Evolutionary conservation across 2,113 vertebrate species (phyloP), one percentile per base, ranked within the genome.

Genomic region (Azemiops feae): DNA sequence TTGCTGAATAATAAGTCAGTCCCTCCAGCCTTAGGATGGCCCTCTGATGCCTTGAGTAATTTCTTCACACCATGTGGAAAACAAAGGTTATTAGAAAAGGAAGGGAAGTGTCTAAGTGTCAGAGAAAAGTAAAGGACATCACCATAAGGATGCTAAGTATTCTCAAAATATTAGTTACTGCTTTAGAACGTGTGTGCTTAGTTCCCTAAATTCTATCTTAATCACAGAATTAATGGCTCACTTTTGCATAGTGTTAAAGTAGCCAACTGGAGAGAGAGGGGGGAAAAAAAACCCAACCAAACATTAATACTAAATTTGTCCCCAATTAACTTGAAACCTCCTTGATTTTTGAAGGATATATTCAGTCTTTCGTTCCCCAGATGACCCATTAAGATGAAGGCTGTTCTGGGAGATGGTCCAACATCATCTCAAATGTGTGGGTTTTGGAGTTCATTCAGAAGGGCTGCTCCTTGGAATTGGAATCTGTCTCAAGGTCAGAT

Each of bases 391-490:
- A 95, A 89, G 47, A 69, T 95, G 93, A 96, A 90, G 20, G 89
- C 93, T 95, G 93, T 95, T 96, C 95, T 97, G 95, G 95, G 95
- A 97, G 87, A 89, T 94, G 57, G 34, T 97, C 96, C 97, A 97
- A 97, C 94, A 93, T 92, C 50, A 97, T 96, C 93, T 97, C 90
- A 95, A 91, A 97, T 94, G 60, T 91, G 60, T 94, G 95, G 93
- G 43, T 93, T 97, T 97, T 96, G 96, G 96, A 96, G 92, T 81
- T 92, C 69, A 96, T 96, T 97, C 95, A 96, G 8, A 97, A 96
- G 88, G 95, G 69, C 94, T 96, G 93, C 96, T 93, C 92, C 86
- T 16, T 89, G 43, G 93, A 97, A 93, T 96, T 92, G 95, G 94
- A 97, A 93, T 95, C 89, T 74, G 93, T 95, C 94, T 86, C 89